phyloP scores from a whole-genome alignment of 1,140 invertebrate genomes.

The Aphelinus certus region DNA sequence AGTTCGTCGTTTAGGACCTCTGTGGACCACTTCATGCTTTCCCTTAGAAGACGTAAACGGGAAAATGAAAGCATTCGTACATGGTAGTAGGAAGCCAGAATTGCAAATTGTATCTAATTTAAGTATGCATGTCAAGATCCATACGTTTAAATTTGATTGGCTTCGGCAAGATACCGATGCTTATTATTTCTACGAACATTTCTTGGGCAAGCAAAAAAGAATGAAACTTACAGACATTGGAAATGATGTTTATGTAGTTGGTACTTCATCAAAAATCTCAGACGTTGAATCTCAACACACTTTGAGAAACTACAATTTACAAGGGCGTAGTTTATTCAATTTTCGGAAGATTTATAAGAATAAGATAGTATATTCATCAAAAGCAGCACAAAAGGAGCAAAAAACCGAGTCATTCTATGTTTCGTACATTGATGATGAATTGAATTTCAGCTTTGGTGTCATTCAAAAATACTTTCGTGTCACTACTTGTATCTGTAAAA shows the following conservation, averaged over 20 bases:
- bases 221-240: constrained; percentile 1
- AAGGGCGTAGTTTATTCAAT: neutral
- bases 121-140: neutral
- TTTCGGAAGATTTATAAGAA: constrained; percentile 17
- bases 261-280: neutral
- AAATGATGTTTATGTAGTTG: neutral
- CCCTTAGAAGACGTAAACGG: constrained; percentile 15
- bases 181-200: constrained; percentile 3
- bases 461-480: neutral
- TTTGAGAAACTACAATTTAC: neutral
- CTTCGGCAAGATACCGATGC: neutral
- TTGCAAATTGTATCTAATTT: constrained; percentile 13
- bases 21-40: constrained; percentile 27
- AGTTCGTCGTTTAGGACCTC: constrained; percentile 38
- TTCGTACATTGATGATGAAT: neutral
- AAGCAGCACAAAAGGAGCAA: neutral
- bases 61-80: neutral
- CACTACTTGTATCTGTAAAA: constrained; percentile 8
- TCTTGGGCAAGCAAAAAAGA: neutral
- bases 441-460: neutral
- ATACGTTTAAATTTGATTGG: constrained; percentile 2
- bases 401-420: constrained; percentile 7
- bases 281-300: neutral
- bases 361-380: neutral
- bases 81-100: constrained; percentile 3